A percentile compares a stretch with the other conserved stretches of the same genome.
phyloP scores from a whole-genome alignment of 2,797 vertebrate genomes.

The Malacoctenus gilli region DNA sequence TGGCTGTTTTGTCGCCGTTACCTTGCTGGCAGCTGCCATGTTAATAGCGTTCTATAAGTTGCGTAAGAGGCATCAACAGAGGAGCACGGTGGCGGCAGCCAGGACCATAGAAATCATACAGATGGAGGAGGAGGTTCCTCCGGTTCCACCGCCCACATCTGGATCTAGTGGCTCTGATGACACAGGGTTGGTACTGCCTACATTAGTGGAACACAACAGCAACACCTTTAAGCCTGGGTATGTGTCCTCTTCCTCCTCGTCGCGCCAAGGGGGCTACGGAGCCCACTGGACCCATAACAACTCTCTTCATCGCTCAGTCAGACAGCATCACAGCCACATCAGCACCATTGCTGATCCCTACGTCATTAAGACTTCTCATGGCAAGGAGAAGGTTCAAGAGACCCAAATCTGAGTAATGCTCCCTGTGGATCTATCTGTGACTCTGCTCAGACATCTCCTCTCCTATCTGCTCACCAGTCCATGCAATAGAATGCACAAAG shows the following conservation, averaged over 20 bases:
- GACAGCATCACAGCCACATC: constrained; percentile 85
- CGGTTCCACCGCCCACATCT: constrained; percentile 80
- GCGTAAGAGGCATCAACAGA: constrained; percentile 95
- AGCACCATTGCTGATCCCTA: constrained; percentile 90
- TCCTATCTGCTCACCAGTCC: constrained; percentile 73
- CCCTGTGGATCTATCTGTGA: constrained; percentile 65
- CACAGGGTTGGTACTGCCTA: constrained; percentile 88
- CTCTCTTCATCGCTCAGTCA: constrained; percentile 90
- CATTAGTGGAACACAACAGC: constrained; percentile 94
- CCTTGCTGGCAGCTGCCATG: constrained; percentile 95
- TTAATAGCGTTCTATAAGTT: constrained; percentile 98
- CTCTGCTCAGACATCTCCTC: constrained; percentile 62
- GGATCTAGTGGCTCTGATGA: constrained; percentile 87
- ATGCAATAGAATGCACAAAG: constrained; percentile 97
- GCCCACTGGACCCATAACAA: constrained; percentile 96
- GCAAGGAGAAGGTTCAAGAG: constrained; percentile 98
- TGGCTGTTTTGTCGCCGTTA: constrained; percentile 97
- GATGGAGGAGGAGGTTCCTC: constrained; percentile 91
- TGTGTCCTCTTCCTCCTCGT: constrained; percentile 73
- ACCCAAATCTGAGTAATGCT: constrained; percentile 91
- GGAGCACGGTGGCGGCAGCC: constrained; percentile 91
- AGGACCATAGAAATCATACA: constrained; percentile 95
- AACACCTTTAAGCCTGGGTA: constrained; percentile 89
- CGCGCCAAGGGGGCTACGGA: constrained; percentile 86
- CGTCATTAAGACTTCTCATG: constrained; percentile 91